Evolutionary conservation across 1,140 invertebrate genomes (phyloP), one percentile per base, ranked within the genome.

Genomic region (Elymnias hypermnestra): DNA sequence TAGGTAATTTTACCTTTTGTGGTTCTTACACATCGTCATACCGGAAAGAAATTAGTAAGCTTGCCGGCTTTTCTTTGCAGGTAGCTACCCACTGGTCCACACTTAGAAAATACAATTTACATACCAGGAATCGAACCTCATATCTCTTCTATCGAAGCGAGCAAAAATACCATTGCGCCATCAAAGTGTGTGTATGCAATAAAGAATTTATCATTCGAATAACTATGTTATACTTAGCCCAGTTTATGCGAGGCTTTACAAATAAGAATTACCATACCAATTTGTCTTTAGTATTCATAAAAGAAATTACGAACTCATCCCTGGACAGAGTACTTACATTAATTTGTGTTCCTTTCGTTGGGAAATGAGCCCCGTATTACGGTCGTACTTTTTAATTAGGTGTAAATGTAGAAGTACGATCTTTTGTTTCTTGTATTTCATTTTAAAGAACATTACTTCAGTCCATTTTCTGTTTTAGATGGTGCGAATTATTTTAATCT

Each of bases 311-410:
- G 18, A 5, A 50, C 31, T 42, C 22, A 43, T 43, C 43, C 33
- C 12, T 15, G 22, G 33, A 50, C 36, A 50, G 36, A 18, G 39
- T 43, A 42, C 18, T 36, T 38, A 15, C 5, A 10, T 29, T 50
- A 28, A 50, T 50, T 43, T 50, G 25, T 37, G 22, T 50, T 19
- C 40, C 17, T 43, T 50, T 42, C 40, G 25, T 29, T 18, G 31
- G 10, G 47, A 17, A 50, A 50, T 42, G 31, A 38, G 33, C 33
- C 23, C 18, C 18, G 47, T 42, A 43, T 43, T 50, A 43, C 47
- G 40, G 31, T 43, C 39, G 39, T 50, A 50, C 33, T 50, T 50
- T 50, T 50, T 50, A 50, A 50, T 50, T 50, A 50, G 17, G 39
- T 23, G 17, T 4, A 28, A 38, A 50, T 43, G 47, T 43, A 37